Evolutionary conservation across 2,113 vertebrate species (phyloP), one percentile per base, ranked within the genome.

Genomic region (Antechinus flavipes): DNA sequence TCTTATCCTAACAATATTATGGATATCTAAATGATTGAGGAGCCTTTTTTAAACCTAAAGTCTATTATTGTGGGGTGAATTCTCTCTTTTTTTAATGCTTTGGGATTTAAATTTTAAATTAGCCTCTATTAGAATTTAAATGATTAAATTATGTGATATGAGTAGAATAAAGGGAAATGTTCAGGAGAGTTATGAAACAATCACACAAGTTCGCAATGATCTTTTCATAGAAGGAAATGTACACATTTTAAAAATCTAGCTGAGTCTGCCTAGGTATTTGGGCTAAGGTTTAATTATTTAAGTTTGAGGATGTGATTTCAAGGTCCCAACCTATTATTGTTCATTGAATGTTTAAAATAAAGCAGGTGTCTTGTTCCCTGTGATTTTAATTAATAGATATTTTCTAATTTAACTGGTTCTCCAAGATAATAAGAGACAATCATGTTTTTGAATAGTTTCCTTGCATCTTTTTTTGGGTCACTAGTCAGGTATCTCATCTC

Each of bases 381-480:
- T 92, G 94, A 61, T n/a, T 96, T 94, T 96, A 97, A 95, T 96
- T 95, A 96, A 25, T 35, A 97, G 93, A 94, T 95, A 24, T 93
- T 97, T 95, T 96, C 90, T 94, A 92, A 95, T 95, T 93, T 61
- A 96, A 92, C n/a, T 14, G 68, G 53, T 4, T 27, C 47, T 93
- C 89, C 8, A 22, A 4, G 24, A 92, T 93, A 92, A 95, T 93
- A 94, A 94, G 90, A 93, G 94, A 58, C 46, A 94, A 56, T 95
- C 91, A 95, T 42, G 46, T 95, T 93, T 96, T 94, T 95, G 91
- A 96, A 96, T 90, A 96, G 58, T 55, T 95, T 96, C 90, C 24
- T n/a, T 84, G 54, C 93, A 94, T 94, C 53, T 90, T 95, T 94
- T n/a, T 94, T 49, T 54, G 55, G 58, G 55, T 24, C 90, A 93